Evolutionary conservation across 2,797 vertebrate genomes (phyloP), one percentile per base, ranked within the genome.

Genomic region (Hippoglossus hippoglossus): DNA sequence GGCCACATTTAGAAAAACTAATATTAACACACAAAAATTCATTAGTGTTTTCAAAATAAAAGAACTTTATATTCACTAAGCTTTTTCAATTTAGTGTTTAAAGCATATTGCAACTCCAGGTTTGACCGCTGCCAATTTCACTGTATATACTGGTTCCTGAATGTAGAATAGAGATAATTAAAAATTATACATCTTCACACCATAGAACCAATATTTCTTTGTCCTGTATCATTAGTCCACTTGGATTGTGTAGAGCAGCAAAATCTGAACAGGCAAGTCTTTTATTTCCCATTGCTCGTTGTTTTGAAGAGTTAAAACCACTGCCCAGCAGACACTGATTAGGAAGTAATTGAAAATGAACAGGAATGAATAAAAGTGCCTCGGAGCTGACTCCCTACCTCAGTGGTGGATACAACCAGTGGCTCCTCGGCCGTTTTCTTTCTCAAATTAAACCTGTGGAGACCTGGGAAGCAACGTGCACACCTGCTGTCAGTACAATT

Each of bases 261-360:
- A 16, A 9, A 59, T 13, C 18, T 31, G 7, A 63, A 39, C 41
- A 56, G 8, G n/a, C 28, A 21, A 34, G 3, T 50, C 18, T 28
- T 57, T 11, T 24, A 39, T 53, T 70, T 44, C 3, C 2, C 34
- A 47, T 55, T 16, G 44, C 52, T 31, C 63, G 36, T 62, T 77
- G 46, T 53, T 74, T 73, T 82, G 63, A 71, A 39, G 51, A 75
- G 59, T 75, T 25, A 64, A 71, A 28, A 63, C 51, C 74, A 39
- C 61, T 26, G 57, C 46, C 34, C 53, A 81, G 63, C 53, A 49
- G 58, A 22, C 19, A 34, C n/a, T 60, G 68, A 84, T 83, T 63
- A 80, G 59, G 54, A 9, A 7, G 67, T 50, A 75, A 86, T 61
- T 62, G 49, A 71, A 75, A 83, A 25, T 44, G 21, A 79, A 77